Base-by-base conservation (phyloP, 2,113 vertebrate genomes). In the Paratilapia polleni region DNA sequence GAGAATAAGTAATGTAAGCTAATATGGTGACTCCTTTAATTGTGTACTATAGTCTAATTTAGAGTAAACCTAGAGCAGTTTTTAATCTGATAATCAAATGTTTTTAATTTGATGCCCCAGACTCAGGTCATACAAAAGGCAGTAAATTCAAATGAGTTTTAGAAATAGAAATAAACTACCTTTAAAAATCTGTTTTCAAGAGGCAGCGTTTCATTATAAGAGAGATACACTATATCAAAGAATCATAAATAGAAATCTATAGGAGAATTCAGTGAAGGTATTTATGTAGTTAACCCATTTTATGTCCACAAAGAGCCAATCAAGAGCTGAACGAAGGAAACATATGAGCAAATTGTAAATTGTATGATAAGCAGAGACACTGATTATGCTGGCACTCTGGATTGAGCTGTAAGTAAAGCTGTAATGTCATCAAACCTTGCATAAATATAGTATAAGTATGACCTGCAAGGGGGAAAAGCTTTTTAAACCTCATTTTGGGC, bases 371-470 rank as follows among this genome's bases (percentile, higher is more conserved):
- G n/a, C n/a, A n/a, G n/a, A n/a, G n/a, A n/a, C n/a, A n/a, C n/a
- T n/a, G n/a, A n/a, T n/a, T n/a, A n/a, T n/a, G n/a, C n/a, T 31
- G 28, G 28, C 28, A 47, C 12, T 28, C 3, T 20, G 34, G 34
- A 36, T 7, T 36, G 34, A 17, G 43, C 13, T 66, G 14, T 66
- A 70, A 49, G 24, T 49, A 28, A 70, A 70, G 41, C 66, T 70
- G 43, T 43, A 49, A 49, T 28, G 41, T 49, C 49, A 68, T 31
- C 0, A 0, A 52, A 70, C 43, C 43, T 70, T 31, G 64, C 41
- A 2, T 4, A 49, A 68, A 8, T 68, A 19, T 0, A 0, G 66
- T 24, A 1, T 22, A 70, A 12, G 15, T 49, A 1, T 8, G 6
- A 66, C 13, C 36, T 43, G 38, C 38, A 43, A 24, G 41, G 36